These are phyloP conservation scores for Malacoctenus gilli DNA, from an alignment of 2,797 vertebrate genomes.

Conservation along the genomic window DNA sequence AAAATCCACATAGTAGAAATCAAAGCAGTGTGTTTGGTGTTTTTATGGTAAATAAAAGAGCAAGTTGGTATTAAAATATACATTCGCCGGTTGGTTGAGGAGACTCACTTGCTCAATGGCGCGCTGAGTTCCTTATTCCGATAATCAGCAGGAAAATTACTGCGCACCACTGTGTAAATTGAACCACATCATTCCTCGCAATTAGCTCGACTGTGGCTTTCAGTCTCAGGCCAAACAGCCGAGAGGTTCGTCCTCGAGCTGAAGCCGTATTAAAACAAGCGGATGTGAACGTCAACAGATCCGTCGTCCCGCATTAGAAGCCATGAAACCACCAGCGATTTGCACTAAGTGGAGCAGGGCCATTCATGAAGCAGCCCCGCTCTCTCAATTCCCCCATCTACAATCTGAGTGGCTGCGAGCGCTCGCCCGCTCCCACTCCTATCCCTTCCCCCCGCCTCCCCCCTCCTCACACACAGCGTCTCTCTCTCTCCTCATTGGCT, in stretches of 20 bases:
- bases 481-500: conserved; percentile 30
- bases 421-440: conserved; percentile 2
- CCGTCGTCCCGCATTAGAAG: conserved; percentile 6
- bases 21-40: too few species aligned
- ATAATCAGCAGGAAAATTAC: too few species aligned
- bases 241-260: not conserved
- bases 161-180: not conserved
- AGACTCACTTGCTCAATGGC: too few species aligned
- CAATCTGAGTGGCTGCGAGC: conserved; percentile 21
- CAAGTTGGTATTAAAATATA: too few species aligned
- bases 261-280: conserved; percentile 11
- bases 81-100: too few species aligned
- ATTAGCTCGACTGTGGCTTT: not conserved
- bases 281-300: conserved; percentile 26
- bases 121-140: too few species aligned
- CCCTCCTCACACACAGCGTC: not conserved
- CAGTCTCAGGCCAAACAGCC: not conserved
- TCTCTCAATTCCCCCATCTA: conserved; percentile 16
- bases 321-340: conserved; percentile 33
- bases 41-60: too few species aligned
- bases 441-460: conserved; percentile 3
- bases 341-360: conserved; percentile 38
- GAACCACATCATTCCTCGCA: not conserved
- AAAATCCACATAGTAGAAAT: too few species aligned
- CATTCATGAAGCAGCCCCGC: conserved; percentile 47